These are phyloP conservation scores for Euproctis similis DNA, from an alignment of 2,888 invertebrate species.

Conservation along the genomic window DNA sequence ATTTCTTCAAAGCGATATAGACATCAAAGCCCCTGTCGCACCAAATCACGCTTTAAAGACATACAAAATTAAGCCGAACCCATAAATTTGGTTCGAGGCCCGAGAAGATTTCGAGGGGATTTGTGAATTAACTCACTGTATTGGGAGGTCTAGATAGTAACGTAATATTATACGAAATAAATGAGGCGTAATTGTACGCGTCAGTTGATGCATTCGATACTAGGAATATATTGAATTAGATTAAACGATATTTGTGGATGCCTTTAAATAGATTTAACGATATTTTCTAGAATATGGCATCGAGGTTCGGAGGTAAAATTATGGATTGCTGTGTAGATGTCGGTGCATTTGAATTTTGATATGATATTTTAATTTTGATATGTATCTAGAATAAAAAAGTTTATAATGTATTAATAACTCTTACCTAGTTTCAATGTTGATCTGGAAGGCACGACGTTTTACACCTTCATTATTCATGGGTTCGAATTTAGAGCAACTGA, in stretches of 20 bases:
- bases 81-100: conserved; percentile 46
- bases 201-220: conserved; percentile 23
- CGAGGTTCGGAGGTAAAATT: too few species aligned
- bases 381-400: too few species aligned
- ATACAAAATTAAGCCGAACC: conserved; percentile 27
- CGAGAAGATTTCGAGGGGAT: conserved; percentile 39
- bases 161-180: conserved; percentile 34
- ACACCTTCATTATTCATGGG: too few species aligned
- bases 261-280: too few species aligned
- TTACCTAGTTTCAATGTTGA: too few species aligned
- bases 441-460: too few species aligned
- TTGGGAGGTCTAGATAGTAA: conserved; percentile 25
- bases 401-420: too few species aligned
- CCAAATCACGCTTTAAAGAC: conserved; percentile 34
- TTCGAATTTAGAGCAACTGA: too few species aligned
- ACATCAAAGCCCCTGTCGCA: conserved; percentile 13
- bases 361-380: too few species aligned
- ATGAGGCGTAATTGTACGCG: conserved; percentile 38
- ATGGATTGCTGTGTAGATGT: too few species aligned
- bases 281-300: too few species aligned
- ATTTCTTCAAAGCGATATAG: conserved; percentile 9
- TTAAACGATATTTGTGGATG: conserved; percentile 10
- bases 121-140: conserved; percentile 33
- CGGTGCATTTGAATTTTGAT: too few species aligned
- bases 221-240: conserved; percentile 10